Evolutionary conservation across 2,113 vertebrate species (phyloP), one percentile per base, ranked within the genome.

Genomic region (Regulus satrapa): DNA sequence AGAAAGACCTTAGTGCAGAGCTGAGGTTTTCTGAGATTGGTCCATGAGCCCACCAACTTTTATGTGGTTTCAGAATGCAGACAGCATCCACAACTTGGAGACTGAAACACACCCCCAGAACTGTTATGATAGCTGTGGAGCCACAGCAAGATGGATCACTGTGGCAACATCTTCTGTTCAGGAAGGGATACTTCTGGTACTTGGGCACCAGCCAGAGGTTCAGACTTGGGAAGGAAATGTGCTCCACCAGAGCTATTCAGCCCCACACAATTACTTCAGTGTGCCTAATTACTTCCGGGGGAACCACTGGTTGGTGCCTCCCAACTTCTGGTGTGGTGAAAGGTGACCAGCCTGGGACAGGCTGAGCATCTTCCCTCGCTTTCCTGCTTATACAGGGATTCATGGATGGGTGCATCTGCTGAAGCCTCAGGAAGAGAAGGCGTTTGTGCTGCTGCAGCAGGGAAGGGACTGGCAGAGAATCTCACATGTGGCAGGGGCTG

Each of bases 61-160:
- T 15, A 83, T 86, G 91, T 95, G 94, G 91, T 83, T 92, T 94
- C 51, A 93, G 51, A 88, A 73, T 8, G n/a, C 75, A 94, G 85
- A 90, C 92, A 88, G 79, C 20, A 71, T 32, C 62, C 59, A 38
- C 32, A 85, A 36, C 45, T 36, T 69, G 49, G 75, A 66, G 88
- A 54, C 40, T 41, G 74, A 80, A 81, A 56, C 34, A 21, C 46
- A 51, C 40, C 36, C 66, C 63, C 41, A 68, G 69, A 63, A 18
- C 63, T 94, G 68, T 83, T 84, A 21, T 66, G 63, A 94, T 66
- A 92, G 80, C 61, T 89, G 89, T 61, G 69, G 51, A 91, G 59
- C 41, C 75, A 67, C 88, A 88, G 69, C 66, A 80, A 41, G 49
- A 55, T 12, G 34, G 83, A 79, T 40, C 1, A 1, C 45, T 76